Conservation (phyloP, 2,113 vertebrate species). For the Corydoras maculifer region DNA sequence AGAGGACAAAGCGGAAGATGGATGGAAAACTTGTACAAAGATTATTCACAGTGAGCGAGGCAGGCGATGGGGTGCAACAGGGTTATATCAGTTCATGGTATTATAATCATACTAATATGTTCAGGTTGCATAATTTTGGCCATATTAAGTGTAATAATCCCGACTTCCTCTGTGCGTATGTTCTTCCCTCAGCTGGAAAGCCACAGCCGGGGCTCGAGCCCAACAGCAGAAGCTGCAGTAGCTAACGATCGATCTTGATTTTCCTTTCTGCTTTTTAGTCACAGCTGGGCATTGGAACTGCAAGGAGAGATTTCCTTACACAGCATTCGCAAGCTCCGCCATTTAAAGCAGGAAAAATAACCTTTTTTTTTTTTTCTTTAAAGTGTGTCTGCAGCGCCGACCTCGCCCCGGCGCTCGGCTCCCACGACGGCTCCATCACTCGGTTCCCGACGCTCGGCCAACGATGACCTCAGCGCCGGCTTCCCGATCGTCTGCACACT, state of each 20-base stretch:
- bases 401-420: not conserved
- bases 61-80: no score
- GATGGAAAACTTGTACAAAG: no score
- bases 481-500: slow-evolving; percentile 35
- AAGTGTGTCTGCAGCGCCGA: no score
- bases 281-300: slow-evolving; percentile 7
- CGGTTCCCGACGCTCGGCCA: slow-evolving; percentile 42
- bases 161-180: not conserved
- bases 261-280: not conserved
- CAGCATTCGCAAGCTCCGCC: slow-evolving; percentile 2
- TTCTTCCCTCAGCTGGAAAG: not conserved
- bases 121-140: no score
- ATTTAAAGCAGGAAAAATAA: slow-evolving; percentile 12
- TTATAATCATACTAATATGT: no score
- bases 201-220: slow-evolving; percentile 11
- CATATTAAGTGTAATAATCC: no score
- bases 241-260: slow-evolving; percentile 2
- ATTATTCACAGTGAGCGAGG: no score
- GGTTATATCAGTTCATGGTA: no score
- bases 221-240: not conserved
- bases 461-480: slow-evolving; percentile 47
- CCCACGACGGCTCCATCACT: slow-evolving; percentile 38
- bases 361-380: not conserved
- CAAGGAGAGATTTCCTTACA: not conserved
- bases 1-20: no score